Evolutionary conservation across 2,113 vertebrate genomes (phyloP).

Genomic region (Cryptotis parvus): DNA sequence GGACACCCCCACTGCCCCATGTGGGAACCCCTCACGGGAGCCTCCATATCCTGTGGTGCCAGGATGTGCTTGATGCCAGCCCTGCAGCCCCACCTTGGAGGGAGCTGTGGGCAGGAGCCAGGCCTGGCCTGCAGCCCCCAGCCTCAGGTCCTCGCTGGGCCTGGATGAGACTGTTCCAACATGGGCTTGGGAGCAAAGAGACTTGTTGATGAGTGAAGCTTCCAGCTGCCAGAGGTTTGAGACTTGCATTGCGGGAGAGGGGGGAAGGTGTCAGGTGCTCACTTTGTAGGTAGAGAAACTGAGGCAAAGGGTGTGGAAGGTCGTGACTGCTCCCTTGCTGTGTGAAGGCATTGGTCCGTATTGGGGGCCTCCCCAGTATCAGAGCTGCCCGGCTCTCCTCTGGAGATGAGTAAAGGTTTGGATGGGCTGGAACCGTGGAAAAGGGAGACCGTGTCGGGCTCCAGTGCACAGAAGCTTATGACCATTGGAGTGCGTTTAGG

Average conservation of each 20-base stretch:
- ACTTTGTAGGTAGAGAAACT: constrained; percentile 18
- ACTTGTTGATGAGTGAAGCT: not conserved
- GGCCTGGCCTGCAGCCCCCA: not conserved
- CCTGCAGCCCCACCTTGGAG: not conserved
- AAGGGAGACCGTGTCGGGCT: too few relatives aligned
- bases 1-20: not conserved
- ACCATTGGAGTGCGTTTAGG: not conserved
- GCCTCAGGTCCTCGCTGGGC: too few relatives aligned
- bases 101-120: not conserved
- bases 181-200: not conserved
- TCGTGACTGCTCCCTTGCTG: not conserved
- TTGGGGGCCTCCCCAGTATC: not conserved
- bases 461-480: not conserved
- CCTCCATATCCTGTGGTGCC: not conserved
- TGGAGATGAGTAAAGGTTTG: not conserved
- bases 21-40: not conserved
- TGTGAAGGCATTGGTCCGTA: not conserved
- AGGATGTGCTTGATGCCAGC: too few relatives aligned
- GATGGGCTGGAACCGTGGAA: not conserved
- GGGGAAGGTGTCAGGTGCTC: not conserved
- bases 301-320: not conserved
- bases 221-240: constrained; percentile 7
- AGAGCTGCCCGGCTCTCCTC: constrained; percentile 1
- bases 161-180: too few relatives aligned
- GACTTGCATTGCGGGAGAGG: not conserved